Conservation (phyloP, 2,888 invertebrate genomes). For the Eulithis testata region DNA sequence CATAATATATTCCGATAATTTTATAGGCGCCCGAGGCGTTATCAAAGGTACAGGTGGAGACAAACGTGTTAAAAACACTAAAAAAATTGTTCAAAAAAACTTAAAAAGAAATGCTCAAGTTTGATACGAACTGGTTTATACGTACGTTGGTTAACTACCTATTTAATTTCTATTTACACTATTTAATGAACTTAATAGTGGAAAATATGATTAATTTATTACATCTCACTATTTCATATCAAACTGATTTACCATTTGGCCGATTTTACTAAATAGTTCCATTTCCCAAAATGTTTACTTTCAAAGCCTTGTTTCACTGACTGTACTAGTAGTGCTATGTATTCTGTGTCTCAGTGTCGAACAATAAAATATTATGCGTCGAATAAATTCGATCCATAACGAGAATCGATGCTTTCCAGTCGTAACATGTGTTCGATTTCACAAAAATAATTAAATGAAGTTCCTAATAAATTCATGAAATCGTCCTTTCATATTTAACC, state of each 20-base stretch:
- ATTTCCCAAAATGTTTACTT: background rate
- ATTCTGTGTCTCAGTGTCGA: slow-evolving; percentile 33
- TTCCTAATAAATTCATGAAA: slow-evolving; percentile 12
- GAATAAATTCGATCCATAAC: slow-evolving; percentile 82
- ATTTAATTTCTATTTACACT: too few relatives aligned
- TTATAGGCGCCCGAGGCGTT: slow-evolving; percentile 80
- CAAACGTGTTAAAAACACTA: slow-evolving; percentile 16
- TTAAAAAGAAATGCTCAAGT: too few relatives aligned
- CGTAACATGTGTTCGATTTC: slow-evolving; percentile 41
- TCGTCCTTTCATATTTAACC: background rate
- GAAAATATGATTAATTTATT: too few relatives aligned
- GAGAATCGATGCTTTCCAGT: slow-evolving; percentile 75
- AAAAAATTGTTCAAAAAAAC: background rate
- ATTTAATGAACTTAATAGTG: too few relatives aligned
- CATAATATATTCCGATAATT: slow-evolving; percentile 82
- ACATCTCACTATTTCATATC: too few relatives aligned
- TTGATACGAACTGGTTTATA: too few relatives aligned
- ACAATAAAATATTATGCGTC: slow-evolving; percentile 77
- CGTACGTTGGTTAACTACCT: too few relatives aligned
- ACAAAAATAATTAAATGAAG: slow-evolving; percentile 17
- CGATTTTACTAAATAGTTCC: background rate
- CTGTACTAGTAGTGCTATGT: slow-evolving; percentile 19
- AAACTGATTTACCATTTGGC: too few relatives aligned
- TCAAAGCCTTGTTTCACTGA: slow-evolving; percentile 38
- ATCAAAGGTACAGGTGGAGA: slow-evolving; percentile 37